Conservation (phyloP, 2,113 vertebrate genomes). For the Leucopternis melanops region DNA sequence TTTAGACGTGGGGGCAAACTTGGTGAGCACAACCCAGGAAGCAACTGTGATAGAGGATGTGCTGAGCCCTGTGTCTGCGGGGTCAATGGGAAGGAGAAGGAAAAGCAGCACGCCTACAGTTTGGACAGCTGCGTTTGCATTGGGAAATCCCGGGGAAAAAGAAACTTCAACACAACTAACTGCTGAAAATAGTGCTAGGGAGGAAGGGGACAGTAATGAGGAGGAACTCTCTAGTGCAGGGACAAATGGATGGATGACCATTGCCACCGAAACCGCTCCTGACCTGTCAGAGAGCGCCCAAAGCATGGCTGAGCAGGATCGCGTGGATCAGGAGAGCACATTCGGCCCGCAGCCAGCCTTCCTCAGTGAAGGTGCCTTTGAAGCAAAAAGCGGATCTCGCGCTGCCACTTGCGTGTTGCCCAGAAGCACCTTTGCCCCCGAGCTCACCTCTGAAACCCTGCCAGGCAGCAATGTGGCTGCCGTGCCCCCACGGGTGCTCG, state of each 20-base stretch:
- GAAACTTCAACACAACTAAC: rapidly evolving
- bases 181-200: neutral
- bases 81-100: neutral
- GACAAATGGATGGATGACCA: neutral
- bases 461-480: neutral
- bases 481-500: neutral
- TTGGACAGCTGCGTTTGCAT: neutral
- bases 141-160: neutral
- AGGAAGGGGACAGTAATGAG: neutral
- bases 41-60: neutral
- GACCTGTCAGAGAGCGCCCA: neutral
- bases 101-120: neutral
- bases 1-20: neutral
- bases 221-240: neutral
- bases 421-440: neutral
- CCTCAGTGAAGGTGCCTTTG: neutral
- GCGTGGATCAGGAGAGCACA: rapidly evolving
- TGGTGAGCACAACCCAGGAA: conserved; percentile 18
- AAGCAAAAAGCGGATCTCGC: rapidly evolving
- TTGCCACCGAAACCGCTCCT: neutral
- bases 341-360: neutral
- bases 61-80: neutral
- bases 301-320: neutral
- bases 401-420: rapidly evolving
- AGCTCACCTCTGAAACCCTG: neutral